phyloP scores from a whole-genome alignment of 30 jellyfish, hydroid and myxozoan genomes.

The Nemopilema nomurai region DNA sequence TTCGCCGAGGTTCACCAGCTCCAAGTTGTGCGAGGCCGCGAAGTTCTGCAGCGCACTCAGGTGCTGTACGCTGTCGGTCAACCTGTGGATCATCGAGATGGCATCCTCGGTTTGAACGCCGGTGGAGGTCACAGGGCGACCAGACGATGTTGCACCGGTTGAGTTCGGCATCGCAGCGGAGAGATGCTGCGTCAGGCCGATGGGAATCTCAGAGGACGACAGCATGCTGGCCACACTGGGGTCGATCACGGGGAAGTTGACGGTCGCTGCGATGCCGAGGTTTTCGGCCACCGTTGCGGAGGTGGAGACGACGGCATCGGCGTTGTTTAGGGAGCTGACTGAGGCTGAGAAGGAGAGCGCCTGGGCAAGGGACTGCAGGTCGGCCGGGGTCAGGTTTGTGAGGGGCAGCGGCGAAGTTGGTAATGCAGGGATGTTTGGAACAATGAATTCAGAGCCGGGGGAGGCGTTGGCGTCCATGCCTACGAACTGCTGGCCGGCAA shows the following conservation, averaged over 20 bases:
- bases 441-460: conserved; percentile 71
- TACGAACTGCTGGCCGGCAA: conserved; percentile 60
- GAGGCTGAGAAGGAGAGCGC: conserved; percentile 92
- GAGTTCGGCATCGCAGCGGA: conserved; percentile 47
- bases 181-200: conserved; percentile 56
- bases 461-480: conserved; percentile 47
- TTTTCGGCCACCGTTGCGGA: conserved; percentile 92
- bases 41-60: conserved; percentile 92
- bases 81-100: conserved; percentile 91
- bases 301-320: conserved; percentile 60
- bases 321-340: conserved; percentile 63
- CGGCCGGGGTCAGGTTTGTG: conserved; percentile 96
- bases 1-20: conserved; percentile 94
- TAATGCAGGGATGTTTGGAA: conserved; percentile 84
- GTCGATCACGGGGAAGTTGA: conserved; percentile 91
- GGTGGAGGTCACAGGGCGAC: conserved; percentile 93
- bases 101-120: conserved; percentile 99
- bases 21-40: conserved; percentile 98
- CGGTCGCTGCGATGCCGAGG: conserved; percentile 86
- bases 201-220: conserved; percentile 70
- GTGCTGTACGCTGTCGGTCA: conserved; percentile 95
- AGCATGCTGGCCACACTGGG: conserved; percentile 85
- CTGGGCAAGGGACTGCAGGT: conserved; percentile 94
- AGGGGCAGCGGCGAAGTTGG: conserved; percentile 81
- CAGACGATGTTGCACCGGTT: conserved; percentile 66